Base-by-base conservation (phyloP, 1,140 invertebrate genomes). In the Drosophila nebulosa region DNA sequence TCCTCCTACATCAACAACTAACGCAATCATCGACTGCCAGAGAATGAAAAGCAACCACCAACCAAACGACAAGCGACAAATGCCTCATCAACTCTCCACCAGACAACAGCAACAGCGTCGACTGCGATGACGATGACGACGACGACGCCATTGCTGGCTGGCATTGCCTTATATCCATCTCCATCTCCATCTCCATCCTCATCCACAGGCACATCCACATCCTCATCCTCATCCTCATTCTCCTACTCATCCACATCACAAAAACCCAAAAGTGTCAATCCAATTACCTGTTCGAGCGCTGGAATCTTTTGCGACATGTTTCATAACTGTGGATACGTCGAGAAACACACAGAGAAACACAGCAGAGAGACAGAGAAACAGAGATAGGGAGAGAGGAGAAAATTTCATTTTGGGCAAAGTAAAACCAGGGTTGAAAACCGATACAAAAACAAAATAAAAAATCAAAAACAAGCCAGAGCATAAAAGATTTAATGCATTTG, bases 241-340 rank as follows among this genome's bases (percentile, higher is more conserved):
- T 1, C n/a, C 46, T 32, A 60, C 24, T 27, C 42, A 27, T 32
- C 68, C 39, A 42, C 58, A 53, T 60, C 78, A 83, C 61, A 86
- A 88, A 46, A 78, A 88, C 75, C 83, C 83, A 83, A 88, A 88
- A 88, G 83, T 88, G 83, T 88, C 83, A 88, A 88, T 88, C 83
- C 83, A 88, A 88, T 88, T 88, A 88, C 83, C 83, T 88, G 83
- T 88, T 88, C 83, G 83, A 88, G 84, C 75, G 78, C 83, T 72
- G 83, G 83, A 88, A 88, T 88, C 83, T 88, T 88, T 88, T 88
- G 84, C 83, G 83, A 88, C 83, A 88, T 88, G 83, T 89, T 88
- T 88, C 83, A 88, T 86, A 86, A 86, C 81, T 85, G 76, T 68
- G 73, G 73, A 72, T 64, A 32, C 73, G 57, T 39, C 62, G 63